Evolutionary conservation across 2,888 invertebrate species (phyloP), one percentile per base, ranked within the genome.

Genomic region (Drosophila atroscutellata): DNA sequence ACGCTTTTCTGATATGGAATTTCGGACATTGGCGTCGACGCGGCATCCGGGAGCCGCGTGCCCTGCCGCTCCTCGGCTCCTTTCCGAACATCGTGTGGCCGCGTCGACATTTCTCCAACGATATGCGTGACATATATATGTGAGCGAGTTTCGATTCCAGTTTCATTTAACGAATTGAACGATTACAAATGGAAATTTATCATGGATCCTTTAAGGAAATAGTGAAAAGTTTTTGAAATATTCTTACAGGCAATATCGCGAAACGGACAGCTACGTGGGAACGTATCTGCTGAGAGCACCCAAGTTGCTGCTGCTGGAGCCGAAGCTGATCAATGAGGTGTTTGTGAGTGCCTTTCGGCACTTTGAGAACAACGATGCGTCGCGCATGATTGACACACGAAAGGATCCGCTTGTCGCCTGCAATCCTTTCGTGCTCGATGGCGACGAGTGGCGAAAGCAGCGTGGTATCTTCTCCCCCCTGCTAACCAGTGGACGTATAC

Each of bases 391-490:
- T 15, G 92, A 94, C 71, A 92, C 91, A 42, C 70, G 90, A 20
- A 83, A 87, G 37, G 95, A 95, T 72, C 93, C 93, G 0, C 75
- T 95, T 1, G 79, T 93, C 4, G 91, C 92, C 0, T 92, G 92
- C 71, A 94, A 94, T 91, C 94, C 94, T 0, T 94, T 95, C 74
- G 83, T 92, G 6, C 82, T 94, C 26, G 93, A 92, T 39, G 94
- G 94, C 1, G 89, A 92, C 18, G 92, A 93, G 76, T 94, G 95
- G 95, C 94, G 94, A 42, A 89, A 90, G 8, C 90, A 93, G 9
- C 92, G 95, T 15, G 83, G 91, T 2, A 93, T 94, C 71, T 83
- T 94, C 51, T 93, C 94, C 0, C 93, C 94, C 0, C 93, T 93
- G 11, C 93, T 95, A 62, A 94, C 94, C 13, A 91, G 92, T 18